Evolutionary conservation across 2,113 vertebrate genomes (phyloP).

Genomic region (Eudyptes chrysolophus): DNA sequence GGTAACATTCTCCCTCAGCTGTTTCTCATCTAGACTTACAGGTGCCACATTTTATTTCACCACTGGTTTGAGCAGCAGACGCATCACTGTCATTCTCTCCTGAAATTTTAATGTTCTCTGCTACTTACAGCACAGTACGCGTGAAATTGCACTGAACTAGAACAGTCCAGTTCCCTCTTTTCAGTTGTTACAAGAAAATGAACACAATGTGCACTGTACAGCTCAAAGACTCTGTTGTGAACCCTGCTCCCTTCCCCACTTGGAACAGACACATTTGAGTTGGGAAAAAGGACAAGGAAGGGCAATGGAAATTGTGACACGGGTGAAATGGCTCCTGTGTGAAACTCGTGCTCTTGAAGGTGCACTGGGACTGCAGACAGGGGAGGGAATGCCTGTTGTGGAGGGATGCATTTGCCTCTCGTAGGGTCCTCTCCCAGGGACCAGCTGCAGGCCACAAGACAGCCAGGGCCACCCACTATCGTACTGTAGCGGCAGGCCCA

Average conservation of each 20-base stretch:
- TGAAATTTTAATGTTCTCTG: background rate
- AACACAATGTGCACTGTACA: background rate
- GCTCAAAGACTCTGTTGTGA: background rate
- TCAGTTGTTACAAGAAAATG: background rate
- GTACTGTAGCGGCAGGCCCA: fast-evolving
- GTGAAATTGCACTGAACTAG: background rate
- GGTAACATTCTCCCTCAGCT: background rate
- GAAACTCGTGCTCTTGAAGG: background rate
- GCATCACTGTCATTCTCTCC: background rate
- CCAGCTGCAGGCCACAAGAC: fast-evolving
- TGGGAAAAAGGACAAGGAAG: background rate
- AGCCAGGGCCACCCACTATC: fast-evolving
- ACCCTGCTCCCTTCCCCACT: background rate
- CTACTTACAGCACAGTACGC: background rate
- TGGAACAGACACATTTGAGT: background rate
- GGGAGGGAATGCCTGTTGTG: background rate
- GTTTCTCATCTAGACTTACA: background rate
- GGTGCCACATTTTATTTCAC: background rate
- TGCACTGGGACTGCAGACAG: fast-evolving
- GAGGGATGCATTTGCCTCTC: background rate
- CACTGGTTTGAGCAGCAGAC: background rate
- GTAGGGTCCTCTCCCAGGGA: background rate
- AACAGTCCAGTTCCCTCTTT: background rate
- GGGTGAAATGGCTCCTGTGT: background rate
- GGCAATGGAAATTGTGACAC: background rate